Evolutionary conservation across 1,140 invertebrate species (phyloP).

Genomic region (Cyphomyrmex costatus): DNA sequence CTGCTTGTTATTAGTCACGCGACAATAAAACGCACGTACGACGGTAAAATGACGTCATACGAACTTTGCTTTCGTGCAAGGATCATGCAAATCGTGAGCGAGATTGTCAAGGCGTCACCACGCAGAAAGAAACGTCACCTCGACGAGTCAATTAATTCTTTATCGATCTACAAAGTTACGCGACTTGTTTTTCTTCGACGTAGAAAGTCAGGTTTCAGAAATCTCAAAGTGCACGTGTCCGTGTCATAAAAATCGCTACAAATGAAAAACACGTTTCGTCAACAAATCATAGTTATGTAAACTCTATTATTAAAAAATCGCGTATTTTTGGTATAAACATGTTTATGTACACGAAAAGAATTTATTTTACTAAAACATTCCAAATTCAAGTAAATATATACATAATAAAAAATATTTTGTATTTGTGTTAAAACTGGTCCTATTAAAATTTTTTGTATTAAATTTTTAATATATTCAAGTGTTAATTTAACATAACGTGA

Average conservation of each 20-base stretch:
- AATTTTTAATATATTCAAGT: too few relatives aligned
- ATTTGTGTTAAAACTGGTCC: too few relatives aligned
- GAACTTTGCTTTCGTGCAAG: constrained; percentile 46
- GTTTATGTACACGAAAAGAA: too few relatives aligned
- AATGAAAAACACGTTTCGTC: neutral
- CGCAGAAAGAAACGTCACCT: constrained; percentile 37
- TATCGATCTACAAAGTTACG: neutral
- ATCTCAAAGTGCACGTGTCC: neutral
- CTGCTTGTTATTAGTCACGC: constrained; percentile 72
- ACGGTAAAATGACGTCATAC: constrained; percentile 33
- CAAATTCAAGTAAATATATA: too few relatives aligned
- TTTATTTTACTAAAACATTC: too few relatives aligned
- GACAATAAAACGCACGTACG: constrained; percentile 66
- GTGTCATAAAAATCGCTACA: neutral
- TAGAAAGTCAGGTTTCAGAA: neutral
- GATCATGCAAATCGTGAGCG: constrained; percentile 60
- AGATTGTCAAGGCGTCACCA: constrained; percentile 14
- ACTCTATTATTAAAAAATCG: neutral
- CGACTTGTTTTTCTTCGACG: neutral
- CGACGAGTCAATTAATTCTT: constrained; percentile 47
- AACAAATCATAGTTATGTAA: neutral
- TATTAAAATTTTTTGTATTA: too few relatives aligned
- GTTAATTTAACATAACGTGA: too few relatives aligned
- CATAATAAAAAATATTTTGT: too few relatives aligned
- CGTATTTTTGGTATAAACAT: too few relatives aligned